Evolutionary conservation across 2,797 vertebrate species (phyloP).

Genomic region (Cottoperca gobio): DNA sequence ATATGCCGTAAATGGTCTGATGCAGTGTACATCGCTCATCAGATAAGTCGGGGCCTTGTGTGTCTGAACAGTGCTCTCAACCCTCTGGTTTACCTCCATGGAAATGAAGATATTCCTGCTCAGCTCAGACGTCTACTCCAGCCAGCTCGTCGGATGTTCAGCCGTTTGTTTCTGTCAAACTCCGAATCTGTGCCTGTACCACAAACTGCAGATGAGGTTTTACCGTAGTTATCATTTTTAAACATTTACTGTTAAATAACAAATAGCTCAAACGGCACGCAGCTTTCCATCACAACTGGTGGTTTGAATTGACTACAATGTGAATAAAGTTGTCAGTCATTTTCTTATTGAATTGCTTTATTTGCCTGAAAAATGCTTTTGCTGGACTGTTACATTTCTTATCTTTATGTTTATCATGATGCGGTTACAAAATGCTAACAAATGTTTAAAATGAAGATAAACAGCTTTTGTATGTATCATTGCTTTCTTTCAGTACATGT

Average conservation of each 20-base stretch:
- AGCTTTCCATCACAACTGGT: background rate
- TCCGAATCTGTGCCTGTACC: background rate
- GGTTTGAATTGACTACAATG: background rate
- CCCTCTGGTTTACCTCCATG: slow-evolving; percentile 85
- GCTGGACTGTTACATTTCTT: background rate
- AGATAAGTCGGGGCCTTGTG: slow-evolving; percentile 84
- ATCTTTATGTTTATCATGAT: background rate
- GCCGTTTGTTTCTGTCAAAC: background rate
- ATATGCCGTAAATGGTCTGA: slow-evolving; percentile 61
- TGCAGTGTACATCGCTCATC: slow-evolving; percentile 79
- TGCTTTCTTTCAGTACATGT: background rate
- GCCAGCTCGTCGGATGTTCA: background rate
- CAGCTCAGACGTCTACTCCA: background rate
- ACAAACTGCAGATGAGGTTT: background rate
- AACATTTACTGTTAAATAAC: background rate
- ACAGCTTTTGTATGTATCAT: background rate
- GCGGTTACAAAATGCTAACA: background rate
- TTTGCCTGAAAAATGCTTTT: background rate
- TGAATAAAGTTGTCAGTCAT: background rate
- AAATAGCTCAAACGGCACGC: background rate
- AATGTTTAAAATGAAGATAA: background rate
- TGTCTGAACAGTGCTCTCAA: slow-evolving; percentile 88
- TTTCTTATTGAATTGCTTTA: background rate
- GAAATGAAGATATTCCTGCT: slow-evolving; percentile 65
- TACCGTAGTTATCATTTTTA: background rate